Conservation (phyloP, 2,113 vertebrate species). For the Phaethornis superciliosus region DNA sequence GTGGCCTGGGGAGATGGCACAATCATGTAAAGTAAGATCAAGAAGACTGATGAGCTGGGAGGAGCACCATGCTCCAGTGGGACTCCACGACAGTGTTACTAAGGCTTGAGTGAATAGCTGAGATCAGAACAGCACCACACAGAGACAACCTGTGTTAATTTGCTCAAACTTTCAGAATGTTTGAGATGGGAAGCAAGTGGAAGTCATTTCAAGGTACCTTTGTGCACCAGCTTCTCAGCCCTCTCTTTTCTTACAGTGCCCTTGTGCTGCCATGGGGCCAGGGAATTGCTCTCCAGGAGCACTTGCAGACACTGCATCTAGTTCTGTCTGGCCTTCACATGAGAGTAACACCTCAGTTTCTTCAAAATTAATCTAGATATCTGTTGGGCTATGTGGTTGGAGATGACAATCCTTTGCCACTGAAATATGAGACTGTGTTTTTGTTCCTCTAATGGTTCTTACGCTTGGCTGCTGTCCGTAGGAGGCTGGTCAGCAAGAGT, state of each 20-base stretch:
- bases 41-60: not conserved
- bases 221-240: not conserved
- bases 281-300: not conserved
- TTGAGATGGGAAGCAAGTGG: not conserved
- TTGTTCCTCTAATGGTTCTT: not conserved
- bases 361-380: not conserved
- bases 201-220: not conserved
- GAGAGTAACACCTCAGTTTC: not conserved
- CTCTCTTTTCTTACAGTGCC: fast-evolving
- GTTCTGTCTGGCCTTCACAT: not conserved
- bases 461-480: not conserved
- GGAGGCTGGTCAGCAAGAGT: not conserved
- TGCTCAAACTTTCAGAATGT: not conserved
- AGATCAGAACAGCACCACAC: not conserved
- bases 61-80: not conserved
- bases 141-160: not conserved
- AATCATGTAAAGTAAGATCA: not conserved
- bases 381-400: not conserved
- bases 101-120: not conserved
- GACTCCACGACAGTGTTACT: not conserved
- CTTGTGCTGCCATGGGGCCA: not conserved
- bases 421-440: not conserved
- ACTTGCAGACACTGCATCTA: not conserved
- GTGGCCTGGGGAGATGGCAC: not conserved
- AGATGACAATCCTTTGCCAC: not conserved